Percentiles rank a stretch among this genome's conserved stretches.
phyloP scores from a whole-genome alignment of 2,113 vertebrate genomes.

The Physeter macrocephalus region DNA sequence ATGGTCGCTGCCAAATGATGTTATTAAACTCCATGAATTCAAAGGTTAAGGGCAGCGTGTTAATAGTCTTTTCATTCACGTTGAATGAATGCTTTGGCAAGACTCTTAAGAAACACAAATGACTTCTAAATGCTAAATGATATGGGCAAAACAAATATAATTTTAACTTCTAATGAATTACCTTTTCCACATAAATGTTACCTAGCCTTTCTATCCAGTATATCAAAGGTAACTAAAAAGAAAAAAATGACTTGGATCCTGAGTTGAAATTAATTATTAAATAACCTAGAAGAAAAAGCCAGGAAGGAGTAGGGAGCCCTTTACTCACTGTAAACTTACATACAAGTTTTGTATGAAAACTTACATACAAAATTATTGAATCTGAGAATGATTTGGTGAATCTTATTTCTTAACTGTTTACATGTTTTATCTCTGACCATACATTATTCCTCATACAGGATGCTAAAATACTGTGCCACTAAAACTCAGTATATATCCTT shows the following conservation, averaged over 20 bases:
- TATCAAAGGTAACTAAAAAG: neutral
- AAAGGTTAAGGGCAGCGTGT: neutral
- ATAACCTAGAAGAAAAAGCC: neutral
- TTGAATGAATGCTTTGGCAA: neutral
- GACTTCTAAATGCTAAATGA: neutral
- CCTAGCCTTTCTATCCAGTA: neutral
- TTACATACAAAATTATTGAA: neutral
- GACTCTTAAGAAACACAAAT: neutral
- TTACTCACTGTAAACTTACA: neutral
- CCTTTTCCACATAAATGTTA: neutral
- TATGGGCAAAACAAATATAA: neutral
- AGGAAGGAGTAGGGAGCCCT: neutral
- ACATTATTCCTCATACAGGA: neutral
- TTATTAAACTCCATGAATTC: neutral
- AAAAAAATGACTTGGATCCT: neutral
- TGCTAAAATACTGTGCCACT: neutral
- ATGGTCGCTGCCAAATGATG: constrained; percentile 45
- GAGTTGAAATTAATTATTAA: neutral
- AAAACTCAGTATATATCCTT: neutral
- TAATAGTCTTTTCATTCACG: neutral
- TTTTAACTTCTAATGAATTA: constrained; percentile 1
- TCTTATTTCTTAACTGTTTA: neutral
- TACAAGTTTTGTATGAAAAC: neutral
- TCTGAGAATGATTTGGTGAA: neutral
- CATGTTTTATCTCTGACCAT: neutral